Evolutionary conservation across 2,888 invertebrate species (phyloP).

Genomic region (Pheosia gnoma): DNA sequence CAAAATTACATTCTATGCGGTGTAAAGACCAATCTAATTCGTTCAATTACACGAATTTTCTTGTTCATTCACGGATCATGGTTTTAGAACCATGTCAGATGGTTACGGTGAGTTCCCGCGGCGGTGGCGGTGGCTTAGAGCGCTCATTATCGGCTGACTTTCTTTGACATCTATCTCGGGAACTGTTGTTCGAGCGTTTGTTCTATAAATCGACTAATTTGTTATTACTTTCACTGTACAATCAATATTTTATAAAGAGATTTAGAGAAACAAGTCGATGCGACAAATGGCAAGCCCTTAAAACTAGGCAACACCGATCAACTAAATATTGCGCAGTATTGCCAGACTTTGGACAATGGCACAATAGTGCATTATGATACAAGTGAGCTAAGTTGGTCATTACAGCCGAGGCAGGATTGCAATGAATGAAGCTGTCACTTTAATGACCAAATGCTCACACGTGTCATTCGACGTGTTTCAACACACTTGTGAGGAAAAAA

Average conservation of each 20-base stretch:
- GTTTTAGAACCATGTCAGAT: conserved; percentile 31
- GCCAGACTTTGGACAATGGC: too few species aligned
- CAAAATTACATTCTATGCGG: not conserved
- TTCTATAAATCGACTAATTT: not conserved
- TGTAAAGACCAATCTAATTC: conserved; percentile 20
- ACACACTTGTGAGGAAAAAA: too few species aligned
- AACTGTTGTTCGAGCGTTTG: not conserved
- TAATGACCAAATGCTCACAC: too few species aligned
- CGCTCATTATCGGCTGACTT: conserved; percentile 24
- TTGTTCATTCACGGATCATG: conserved; percentile 24
- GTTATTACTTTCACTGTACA: not conserved
- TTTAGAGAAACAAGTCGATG: too few species aligned
- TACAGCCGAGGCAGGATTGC: too few species aligned
- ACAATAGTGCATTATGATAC: too few species aligned
- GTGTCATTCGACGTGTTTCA: too few species aligned
- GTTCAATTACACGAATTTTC: conserved; percentile 17
- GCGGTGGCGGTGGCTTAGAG: not conserved
- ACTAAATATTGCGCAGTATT: too few species aligned
- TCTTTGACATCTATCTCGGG: conserved; percentile 29
- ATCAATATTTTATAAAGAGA: not conserved
- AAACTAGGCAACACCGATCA: too few species aligned
- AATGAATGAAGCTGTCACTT: too few species aligned
- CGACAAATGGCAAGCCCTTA: too few species aligned
- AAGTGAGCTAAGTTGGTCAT: too few species aligned
- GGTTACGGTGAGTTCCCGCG: conserved; percentile 27